These are phyloP conservation scores for Plebejus argus DNA, from an alignment of 2,888 invertebrate genomes.

Conservation along the genomic window DNA sequence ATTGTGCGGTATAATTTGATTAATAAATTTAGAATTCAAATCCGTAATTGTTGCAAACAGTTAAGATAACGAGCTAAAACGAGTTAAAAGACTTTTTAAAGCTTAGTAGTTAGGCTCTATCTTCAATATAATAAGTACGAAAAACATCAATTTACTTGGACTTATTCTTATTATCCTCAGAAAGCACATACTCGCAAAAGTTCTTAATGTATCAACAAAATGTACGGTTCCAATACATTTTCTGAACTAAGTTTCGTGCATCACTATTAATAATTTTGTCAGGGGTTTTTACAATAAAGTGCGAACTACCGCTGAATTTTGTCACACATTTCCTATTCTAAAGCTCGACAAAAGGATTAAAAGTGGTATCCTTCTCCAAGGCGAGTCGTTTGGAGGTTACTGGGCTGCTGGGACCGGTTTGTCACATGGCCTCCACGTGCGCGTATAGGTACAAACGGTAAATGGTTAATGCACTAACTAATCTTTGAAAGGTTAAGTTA, in stretches of 20 bases:
- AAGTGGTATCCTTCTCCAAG: conserved; percentile 61
- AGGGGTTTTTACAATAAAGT: neutral
- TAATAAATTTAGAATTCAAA: neutral
- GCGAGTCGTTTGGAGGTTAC: conserved; percentile 78
- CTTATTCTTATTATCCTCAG: too few relatives aligned
- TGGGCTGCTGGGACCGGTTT: conserved; percentile 76
- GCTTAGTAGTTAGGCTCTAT: too few relatives aligned
- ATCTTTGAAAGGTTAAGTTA: neutral
- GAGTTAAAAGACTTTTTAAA: too few relatives aligned
- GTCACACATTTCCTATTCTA: conserved; percentile 46
- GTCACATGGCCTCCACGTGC: conserved; percentile 79
- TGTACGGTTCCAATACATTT: neutral
- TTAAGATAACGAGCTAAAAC: too few relatives aligned
- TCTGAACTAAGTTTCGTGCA: too few relatives aligned
- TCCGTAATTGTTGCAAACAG: neutral
- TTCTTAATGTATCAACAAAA: too few relatives aligned
- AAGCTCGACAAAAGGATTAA: conserved; percentile 55
- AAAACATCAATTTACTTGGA: too few relatives aligned
- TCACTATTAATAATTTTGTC: too few relatives aligned
- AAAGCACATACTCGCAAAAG: too few relatives aligned
- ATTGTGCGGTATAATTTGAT: conserved; percentile 36
- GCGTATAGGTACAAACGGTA: conserved; percentile 51
- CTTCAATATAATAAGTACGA: too few relatives aligned
- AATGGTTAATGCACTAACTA: conserved; percentile 9
- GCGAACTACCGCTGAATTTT: conserved; percentile 31